Evolutionary conservation across 2,888 invertebrate species (phyloP).

Genomic region (Pecten maximus): DNA sequence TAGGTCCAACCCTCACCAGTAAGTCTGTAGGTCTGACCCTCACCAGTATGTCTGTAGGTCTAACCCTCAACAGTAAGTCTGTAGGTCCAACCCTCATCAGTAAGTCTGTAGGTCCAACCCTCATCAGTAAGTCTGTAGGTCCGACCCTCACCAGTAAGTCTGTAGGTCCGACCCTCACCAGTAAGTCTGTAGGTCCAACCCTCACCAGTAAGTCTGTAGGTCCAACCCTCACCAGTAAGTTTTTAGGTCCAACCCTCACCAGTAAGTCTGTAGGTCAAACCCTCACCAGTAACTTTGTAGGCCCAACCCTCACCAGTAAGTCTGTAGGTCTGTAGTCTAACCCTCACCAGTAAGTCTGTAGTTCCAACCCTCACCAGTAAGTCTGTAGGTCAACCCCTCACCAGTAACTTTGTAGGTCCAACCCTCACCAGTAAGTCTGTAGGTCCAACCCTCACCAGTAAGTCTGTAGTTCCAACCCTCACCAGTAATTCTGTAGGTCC

Average conservation of each 20-base stretch:
- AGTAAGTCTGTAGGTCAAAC: slow-evolving; percentile 63
- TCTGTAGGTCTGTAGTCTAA: not conserved
- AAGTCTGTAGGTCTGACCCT: not conserved
- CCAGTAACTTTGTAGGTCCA: not conserved
- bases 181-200: slow-evolving; percentile 64
- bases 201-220: not conserved
- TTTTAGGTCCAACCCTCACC: slow-evolving; percentile 75
- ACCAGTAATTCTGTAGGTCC: no score
- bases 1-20: not conserved
- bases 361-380: slow-evolving; percentile 55
- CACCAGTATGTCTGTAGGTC: not conserved
- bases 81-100: not conserved
- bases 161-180: slow-evolving; percentile 52
- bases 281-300: not conserved
- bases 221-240: slow-evolving; percentile 60
- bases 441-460: not conserved
- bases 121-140: not conserved
- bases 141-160: not conserved
- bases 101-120: not conserved
- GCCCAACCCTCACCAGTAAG: not conserved
- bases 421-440: not conserved
- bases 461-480: not conserved
- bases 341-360: not conserved
- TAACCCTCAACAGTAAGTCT: slow-evolving; percentile 54
- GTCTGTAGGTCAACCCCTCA: not conserved